These are phyloP conservation scores for Steinernema scapterisci DNA, from an alignment of 2,888 invertebrate species.

Conservation along the genomic window DNA sequence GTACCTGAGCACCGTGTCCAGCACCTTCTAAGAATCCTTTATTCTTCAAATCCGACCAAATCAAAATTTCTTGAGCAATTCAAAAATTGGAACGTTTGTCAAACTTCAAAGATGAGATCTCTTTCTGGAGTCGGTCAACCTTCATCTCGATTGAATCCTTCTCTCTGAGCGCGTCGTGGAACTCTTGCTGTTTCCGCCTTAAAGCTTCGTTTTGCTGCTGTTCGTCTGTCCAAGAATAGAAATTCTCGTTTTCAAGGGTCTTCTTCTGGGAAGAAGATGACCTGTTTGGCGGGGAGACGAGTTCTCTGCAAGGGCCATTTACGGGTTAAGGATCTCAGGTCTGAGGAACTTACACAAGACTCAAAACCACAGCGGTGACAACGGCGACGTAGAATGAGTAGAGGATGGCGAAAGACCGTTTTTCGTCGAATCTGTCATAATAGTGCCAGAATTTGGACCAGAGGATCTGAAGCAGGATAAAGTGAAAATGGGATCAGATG, in stretches of 20 bases:
- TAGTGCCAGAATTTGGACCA: constrained; percentile 8
- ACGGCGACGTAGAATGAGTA: neutral
- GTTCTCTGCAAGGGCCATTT: neutral
- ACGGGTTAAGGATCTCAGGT: neutral
- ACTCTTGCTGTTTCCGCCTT: neutral
- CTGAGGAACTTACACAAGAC: neutral
- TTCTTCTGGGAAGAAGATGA: too few species aligned
- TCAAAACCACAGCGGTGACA: neutral
- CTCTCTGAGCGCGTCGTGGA: neutral
- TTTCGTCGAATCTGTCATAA: neutral
- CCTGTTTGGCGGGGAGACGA: neutral
- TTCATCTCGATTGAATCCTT: neutral
- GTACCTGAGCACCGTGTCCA: too few species aligned
- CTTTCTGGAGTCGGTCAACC: neutral
- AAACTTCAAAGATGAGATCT: neutral
- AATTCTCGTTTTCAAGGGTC: too few species aligned
- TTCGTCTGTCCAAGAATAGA: neutral
- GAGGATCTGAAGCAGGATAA: neutral
- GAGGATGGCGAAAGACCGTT: neutral
- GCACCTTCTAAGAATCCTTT: too few species aligned
- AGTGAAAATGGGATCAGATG: neutral
- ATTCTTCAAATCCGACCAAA: too few species aligned
- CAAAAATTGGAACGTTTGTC: neutral
- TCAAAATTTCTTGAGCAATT: neutral
- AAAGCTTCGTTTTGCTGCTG: neutral